Conservation (phyloP, 1,140 invertebrate species). For the Macrotrachela quadricornifera region DNA sequence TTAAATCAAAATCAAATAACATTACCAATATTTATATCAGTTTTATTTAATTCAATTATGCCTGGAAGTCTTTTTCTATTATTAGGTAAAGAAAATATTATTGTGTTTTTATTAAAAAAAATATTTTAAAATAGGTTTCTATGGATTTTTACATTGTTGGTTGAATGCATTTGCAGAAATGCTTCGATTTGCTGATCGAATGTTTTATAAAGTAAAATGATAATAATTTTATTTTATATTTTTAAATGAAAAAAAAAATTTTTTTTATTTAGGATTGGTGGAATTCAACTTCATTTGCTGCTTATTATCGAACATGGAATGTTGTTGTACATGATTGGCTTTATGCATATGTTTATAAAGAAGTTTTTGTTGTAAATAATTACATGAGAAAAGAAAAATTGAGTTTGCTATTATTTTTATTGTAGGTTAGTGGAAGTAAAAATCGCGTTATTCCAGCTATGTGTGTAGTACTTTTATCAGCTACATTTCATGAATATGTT, state of each 20-base stretch:
- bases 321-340: conserved; percentile 80
- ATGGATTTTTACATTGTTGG: conserved; percentile 63
- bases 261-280: conserved; percentile 68
- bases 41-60: conserved; percentile 48
- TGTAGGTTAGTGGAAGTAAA: conserved; percentile 11
- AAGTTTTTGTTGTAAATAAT: conserved; percentile 41
- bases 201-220: conserved; percentile 29
- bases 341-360: conserved; percentile 69
- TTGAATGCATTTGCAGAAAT: conserved; percentile 68
- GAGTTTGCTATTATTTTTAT: no score
- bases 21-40: conserved; percentile 36
- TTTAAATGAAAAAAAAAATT: neutral
- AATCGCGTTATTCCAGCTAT: conserved; percentile 26
- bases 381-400: neutral
- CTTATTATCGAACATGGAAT: conserved; percentile 66
- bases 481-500: conserved; percentile 63
- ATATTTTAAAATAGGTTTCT: conserved; percentile 41
- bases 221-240: neutral
- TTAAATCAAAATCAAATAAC: conserved; percentile 44
- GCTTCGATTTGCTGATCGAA: conserved; percentile 55
- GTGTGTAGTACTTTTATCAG: conserved; percentile 39
- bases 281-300: conserved; percentile 55
- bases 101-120: no score
- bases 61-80: conserved; percentile 50
- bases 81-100: conserved; percentile 26